phyloP scores from a whole-genome alignment of 2,888 invertebrate species.

The Pediacus dermestoides region DNA sequence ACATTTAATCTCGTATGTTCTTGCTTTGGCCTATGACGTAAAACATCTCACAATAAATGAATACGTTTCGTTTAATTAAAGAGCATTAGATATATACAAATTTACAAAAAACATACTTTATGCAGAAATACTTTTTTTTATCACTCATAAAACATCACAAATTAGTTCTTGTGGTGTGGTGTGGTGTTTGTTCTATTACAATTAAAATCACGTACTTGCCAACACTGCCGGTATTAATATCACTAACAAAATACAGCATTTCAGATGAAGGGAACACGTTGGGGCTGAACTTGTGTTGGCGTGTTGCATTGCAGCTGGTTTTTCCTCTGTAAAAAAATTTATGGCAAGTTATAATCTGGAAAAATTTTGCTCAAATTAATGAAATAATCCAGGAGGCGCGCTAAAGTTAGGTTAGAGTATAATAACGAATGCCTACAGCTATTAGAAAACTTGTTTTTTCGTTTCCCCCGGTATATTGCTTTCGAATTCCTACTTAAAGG shows the following conservation, averaged over 20 bases:
- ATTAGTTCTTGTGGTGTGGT: conserved; percentile 2
- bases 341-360: too few species aligned
- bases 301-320: conserved; percentile 72
- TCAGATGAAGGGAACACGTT: conserved; percentile 32
- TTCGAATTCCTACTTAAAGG: background rate
- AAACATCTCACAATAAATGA: too few species aligned
- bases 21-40: conserved; percentile 31
- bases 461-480: too few species aligned
- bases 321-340: conserved; percentile 62
- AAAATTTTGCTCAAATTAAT: too few species aligned
- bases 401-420: too few species aligned
- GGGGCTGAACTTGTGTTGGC: conserved; percentile 54
- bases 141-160: too few species aligned
- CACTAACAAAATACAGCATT: conserved; percentile 35
- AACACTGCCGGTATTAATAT: conserved; percentile 31
- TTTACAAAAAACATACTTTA: conserved; percentile 29
- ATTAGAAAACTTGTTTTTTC: too few species aligned
- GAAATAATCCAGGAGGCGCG: too few species aligned
- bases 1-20: conserved; percentile 21
- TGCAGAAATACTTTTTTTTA: conserved; percentile 19
- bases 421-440: too few species aligned
- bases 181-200: background rate
- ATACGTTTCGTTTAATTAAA: conserved; percentile 15
- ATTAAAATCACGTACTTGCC: conserved; percentile 32
- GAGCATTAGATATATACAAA: conserved; percentile 33